Base-by-base conservation (phyloP, 2,797 vertebrate species). In the Cynopterus sphinx region DNA sequence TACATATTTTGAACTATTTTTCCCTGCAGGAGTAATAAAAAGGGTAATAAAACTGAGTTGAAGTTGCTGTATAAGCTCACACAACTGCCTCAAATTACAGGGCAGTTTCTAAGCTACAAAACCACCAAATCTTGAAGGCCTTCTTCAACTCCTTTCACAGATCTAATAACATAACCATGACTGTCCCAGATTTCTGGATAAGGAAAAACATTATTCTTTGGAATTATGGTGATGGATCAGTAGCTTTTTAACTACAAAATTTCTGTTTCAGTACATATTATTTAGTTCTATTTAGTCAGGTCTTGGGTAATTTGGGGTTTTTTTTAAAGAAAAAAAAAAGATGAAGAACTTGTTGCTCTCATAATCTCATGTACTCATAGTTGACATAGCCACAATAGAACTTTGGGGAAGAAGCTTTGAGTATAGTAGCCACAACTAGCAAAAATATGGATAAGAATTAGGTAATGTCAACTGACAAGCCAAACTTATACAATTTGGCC, bases 1-100 rank as follows among this genome's bases (percentile, higher is more conserved):
- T 97, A 83, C 16, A 5, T 97, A 39, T 65, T 94, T 6, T 97
- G 70, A 86, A 90, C 57, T 97, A 1, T 87, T 96, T 97, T 97
- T 96, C 74, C 93, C 90, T 81, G 49, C 55, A 88, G 73, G 91
- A 88, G 81, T 93, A 96, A 87, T 95, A 93, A 89, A 75, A 90
- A 91, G 82, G 82, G 75, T 79, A 94, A 51, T 96, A 90, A 94
- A 96, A 88, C 90, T 97, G 65, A 86, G 39, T 82, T 88, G 61
- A 97, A 97, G 73, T 71, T 96, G 65, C 87, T 94, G 74, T 68
- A 91, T 85, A 88, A 97, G 85, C 15, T 51, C 11, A 92, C 1
- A 68, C 88, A 91, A 88, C 83, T 94, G 86, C 81, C 24, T 97
- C 49, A 93, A 97, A 94, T 92, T 78, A 61, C 36, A 93, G 95